phyloP scores from a whole-genome alignment of 2,888 invertebrate genomes.

The Drosophila crucigera region DNA sequence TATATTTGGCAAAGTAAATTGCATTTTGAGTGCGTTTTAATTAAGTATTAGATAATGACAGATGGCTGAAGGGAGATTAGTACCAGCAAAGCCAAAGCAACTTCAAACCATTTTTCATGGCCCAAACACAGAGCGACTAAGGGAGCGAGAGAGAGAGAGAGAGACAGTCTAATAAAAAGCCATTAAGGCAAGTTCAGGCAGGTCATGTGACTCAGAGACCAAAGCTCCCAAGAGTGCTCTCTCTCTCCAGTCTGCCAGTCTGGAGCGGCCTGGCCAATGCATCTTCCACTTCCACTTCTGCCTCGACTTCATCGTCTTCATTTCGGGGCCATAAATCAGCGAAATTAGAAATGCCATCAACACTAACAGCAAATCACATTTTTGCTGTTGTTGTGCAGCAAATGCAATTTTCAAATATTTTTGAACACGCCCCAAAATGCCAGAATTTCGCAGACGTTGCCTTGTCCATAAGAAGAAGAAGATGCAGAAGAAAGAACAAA shows the following conservation, averaged over 20 bases:
- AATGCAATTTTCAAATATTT: slow-evolving; percentile 62
- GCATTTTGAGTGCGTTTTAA: slow-evolving; percentile 48
- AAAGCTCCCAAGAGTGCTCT: slow-evolving; percentile 13
- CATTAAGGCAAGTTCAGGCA: slow-evolving; percentile 77
- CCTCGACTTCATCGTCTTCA: slow-evolving; percentile 4
- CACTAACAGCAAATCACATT: slow-evolving; percentile 50
- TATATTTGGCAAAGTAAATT: slow-evolving; percentile 28
- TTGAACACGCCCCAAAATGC: slow-evolving; percentile 38
- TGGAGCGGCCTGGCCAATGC: slow-evolving; percentile 5
- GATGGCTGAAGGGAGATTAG: background rate
- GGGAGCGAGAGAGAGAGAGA: background rate
- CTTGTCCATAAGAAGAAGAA: background rate
- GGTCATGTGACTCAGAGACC: slow-evolving; percentile 75
- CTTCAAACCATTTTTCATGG: slow-evolving; percentile 40
- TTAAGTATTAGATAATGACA: slow-evolving; percentile 18
- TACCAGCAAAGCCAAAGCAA: background rate
- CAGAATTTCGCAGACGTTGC: slow-evolving; percentile 18
- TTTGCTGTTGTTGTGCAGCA: slow-evolving; percentile 15
- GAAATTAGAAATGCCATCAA: slow-evolving; percentile 73
- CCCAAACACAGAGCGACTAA: slow-evolving; percentile 16
- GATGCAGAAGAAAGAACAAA: background rate
- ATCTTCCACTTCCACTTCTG: background rate
- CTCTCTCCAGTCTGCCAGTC: slow-evolving; percentile 28
- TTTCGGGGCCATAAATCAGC: slow-evolving; percentile 63
- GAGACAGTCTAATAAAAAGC: slow-evolving; percentile 64